Evolutionary conservation across 2,797 vertebrate genomes (phyloP), one percentile per base, ranked within the genome.

Genomic region (Trachops cirrhosus): DNA sequence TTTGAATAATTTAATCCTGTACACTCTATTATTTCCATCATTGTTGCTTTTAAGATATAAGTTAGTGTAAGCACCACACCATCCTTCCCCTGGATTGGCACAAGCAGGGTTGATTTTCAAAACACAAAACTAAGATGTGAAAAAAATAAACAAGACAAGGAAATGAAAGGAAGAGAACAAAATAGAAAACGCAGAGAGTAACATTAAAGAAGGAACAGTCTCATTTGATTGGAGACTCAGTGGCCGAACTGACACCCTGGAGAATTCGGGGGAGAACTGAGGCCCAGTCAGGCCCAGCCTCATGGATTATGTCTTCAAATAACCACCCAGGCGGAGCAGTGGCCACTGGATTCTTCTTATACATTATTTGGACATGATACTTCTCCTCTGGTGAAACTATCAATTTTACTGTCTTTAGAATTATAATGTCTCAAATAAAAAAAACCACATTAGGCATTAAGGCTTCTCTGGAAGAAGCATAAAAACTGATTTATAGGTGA

Each of bases 401-500:
- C 64, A 95, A 86, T 93, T 97, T 96, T 11, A 62, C 79, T 91
- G 1, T 9, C 84, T 92, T 97, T 77, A 97, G 97, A 97, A 96
- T 34, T 14, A 91, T 24, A 79, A 97, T 24, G 11, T 93, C 34
- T 95, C 74, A 39, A 93, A 93, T 59, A 4, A 46, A 46, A 59
- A 97, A 95, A 88, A 21, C 92, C 86, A 68, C 44, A 96, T 75
- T 68, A 93, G 91, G 90, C 94, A 95, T 95, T 59, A 96, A 95
- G 59, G 83, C 93, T 88, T 96, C 52, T 22, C 54, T 46, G 10
- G 67, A 95, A 98, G 96, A 95, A 86, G 92, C 32, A 85, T 82
- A 59, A 94, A 95, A 95, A 95, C 77, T 91, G 29, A 96, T 86
- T 89, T 75, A 82, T 21, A 92, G 0, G 12, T 71, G 83, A 79